phyloP scores from a whole-genome alignment of 2,113 vertebrate genomes.

The Perca schrenkii region DNA sequence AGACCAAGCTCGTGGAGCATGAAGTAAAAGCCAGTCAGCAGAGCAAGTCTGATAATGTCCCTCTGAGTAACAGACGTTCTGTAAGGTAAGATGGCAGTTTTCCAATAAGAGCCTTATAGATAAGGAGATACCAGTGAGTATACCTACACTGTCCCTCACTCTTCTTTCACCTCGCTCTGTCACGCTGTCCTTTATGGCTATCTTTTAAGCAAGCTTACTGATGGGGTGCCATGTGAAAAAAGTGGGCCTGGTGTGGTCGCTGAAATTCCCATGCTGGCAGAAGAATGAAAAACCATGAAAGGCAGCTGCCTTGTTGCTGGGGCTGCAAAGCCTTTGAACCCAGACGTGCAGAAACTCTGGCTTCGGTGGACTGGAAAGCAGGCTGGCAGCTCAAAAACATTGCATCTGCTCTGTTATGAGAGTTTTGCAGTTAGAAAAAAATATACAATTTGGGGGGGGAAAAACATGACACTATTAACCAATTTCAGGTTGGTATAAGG shows the following conservation, averaged over 20 bases:
- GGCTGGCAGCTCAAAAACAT: not conserved
- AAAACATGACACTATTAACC: not conserved
- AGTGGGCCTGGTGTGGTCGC: slow-evolving; percentile 7
- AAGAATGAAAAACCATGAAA: not conserved
- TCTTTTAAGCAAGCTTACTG: slow-evolving; percentile 17
- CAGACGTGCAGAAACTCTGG: slow-evolving; percentile 15
- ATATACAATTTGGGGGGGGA: not conserved
- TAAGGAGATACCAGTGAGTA: no score
- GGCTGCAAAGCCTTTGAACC: slow-evolving; percentile 3
- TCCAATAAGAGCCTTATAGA: no score
- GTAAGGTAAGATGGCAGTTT: no score
- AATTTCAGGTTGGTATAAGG: not conserved
- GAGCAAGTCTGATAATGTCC: no score
- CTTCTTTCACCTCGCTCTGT: not conserved
- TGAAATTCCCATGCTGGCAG: slow-evolving; percentile 29
- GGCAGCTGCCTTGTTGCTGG: slow-evolving; percentile 10
- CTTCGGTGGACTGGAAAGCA: not conserved
- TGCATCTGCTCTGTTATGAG: not conserved
- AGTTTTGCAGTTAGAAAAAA: not conserved
- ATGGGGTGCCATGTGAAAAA: slow-evolving; percentile 20
- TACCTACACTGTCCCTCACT: slow-evolving; percentile 1
- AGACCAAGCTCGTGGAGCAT: no score
- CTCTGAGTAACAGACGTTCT: no score
- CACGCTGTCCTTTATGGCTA: not conserved
- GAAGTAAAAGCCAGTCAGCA: no score